Base-by-base conservation (phyloP, 1,140 invertebrate species). In the Papilio helenus region DNA sequence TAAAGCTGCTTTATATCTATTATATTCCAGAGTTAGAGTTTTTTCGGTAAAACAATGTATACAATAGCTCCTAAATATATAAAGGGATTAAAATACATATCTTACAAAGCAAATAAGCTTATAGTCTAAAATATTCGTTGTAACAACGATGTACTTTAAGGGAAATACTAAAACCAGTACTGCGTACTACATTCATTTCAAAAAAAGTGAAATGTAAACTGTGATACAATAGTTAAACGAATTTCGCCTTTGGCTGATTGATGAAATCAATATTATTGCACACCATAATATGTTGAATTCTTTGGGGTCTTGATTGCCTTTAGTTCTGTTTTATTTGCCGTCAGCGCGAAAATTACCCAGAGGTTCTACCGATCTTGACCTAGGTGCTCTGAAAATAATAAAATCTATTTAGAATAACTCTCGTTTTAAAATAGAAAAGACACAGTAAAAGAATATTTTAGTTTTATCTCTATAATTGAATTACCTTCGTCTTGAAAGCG, bases 401-500 rank as follows among this genome's bases (percentile, higher is more conserved):
- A 76, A n/a, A 79, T 72, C 7, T 44, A 51, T 65, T 78, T 76
- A 76, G 61, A 51, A 78, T 71, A 34, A 58, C 44, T 20, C 16
- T n/a, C 55, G 74, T 29, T 49, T 29, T 14, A 76, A 39, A 23
- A 51, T 18, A 72, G 46, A 44, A 80, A 12, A 49, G 39, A 76
- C 55, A 14, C 18, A 80, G 18, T 58, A 9, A 72, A 7, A 74
- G 55, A 55, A 34, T 3, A 34, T 34, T 34, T 34, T 0, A n/a
- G n/a, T n/a, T 4, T 34, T 7, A 7, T 51, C 18, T 51, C 2
- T 1, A 26, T 8, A 14, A 79, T 81, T 81, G 29, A 71, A 80
- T 88, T 86, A 96, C 95, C 95, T 95, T 95, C 97, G 95, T 90
- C 98, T 95, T 81, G 97, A 96, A 84, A 98, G 96, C 88, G 97